Evolutionary conservation across 2,113 vertebrate genomes (phyloP), one percentile per base, ranked within the genome.

Genomic region (Grallaria varia): DNA sequence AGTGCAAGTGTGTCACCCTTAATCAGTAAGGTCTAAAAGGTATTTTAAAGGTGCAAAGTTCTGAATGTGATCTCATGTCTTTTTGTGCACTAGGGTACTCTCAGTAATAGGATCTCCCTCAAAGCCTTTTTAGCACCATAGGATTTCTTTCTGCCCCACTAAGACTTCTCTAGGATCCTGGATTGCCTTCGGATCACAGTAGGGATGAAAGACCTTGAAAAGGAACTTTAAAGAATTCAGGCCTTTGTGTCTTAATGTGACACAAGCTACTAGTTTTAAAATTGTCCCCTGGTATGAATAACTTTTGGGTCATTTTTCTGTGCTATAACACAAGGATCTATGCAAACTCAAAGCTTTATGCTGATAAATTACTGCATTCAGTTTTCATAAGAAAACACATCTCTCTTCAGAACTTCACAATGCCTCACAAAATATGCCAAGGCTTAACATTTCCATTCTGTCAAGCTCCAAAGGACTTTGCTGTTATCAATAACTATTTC

Each of bases 331-430:
- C 49, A 96, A 88, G 49, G 31, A 90, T 79, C 42, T 89, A 67
- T 2, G 44, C n/a, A 93, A 94, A 53, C 52, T 55, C 69, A 81
- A 85, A 79, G n/a, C 6, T 92, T 94, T 95, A 67, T 90, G 40
- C 24, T 97, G 90, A 95, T 87, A 96, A 96, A 97, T 93, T 78
- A 83, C 14, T 90, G 14, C 66, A 67, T 84, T 96, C 52, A 45
- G 44, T 88, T 97, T 64, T 95, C 73, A 78, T 93, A 96, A 96
- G 63, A 91, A 96, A 97, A 83, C 3, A 0, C 50, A 66, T 84
- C 71, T 95, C 31, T 96, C 90, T 97, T 97, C 79, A 86, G 68
- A 95, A 95, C 64, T 96, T 95, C 68, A 84, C 90, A 93, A 90
- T 68, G 76, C 31, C 60, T 87, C 71, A 78, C 74, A 71, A 96